Percentiles rank a stretch among this genome's conserved stretches.
Evolutionary conservation across 92 coral and sea anemone genomes (phyloP).

Genomic region (Heliopora coerulea): DNA sequence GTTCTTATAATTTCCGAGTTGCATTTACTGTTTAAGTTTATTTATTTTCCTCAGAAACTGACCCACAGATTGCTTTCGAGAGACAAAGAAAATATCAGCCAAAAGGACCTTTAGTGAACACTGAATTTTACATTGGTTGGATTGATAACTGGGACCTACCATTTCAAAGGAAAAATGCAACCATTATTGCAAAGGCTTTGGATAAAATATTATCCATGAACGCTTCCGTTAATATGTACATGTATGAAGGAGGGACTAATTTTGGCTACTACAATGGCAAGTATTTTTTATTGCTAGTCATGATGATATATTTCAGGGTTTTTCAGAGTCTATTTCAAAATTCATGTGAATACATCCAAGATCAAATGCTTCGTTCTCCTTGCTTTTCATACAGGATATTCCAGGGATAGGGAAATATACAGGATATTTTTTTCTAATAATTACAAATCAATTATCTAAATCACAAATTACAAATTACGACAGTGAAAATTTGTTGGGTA

Average conservation of each 20-base stretch:
- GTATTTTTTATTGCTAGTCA: slow-evolving; percentile 7
- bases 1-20: too few relatives aligned
- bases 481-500: too few relatives aligned
- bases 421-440: too few relatives aligned
- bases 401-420: too few relatives aligned
- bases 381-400: too few relatives aligned
- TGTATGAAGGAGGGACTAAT: slow-evolving; percentile 94
- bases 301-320: not conserved
- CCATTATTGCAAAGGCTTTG: slow-evolving; percentile 54
- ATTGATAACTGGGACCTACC: slow-evolving; percentile 76
- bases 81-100: slow-evolving; percentile 66
- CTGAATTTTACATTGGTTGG: slow-evolving; percentile 93
- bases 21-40: too few relatives aligned
- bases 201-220: slow-evolving; percentile 78
- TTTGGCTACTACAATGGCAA: slow-evolving; percentile 85
- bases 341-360: too few relatives aligned
- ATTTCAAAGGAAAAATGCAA: slow-evolving; percentile 55
- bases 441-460: too few relatives aligned
- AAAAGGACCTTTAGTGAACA: slow-evolving; percentile 83
- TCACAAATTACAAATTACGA: too few relatives aligned
- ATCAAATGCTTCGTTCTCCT: too few relatives aligned
- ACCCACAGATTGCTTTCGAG: slow-evolving; percentile 48
- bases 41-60: not conserved
- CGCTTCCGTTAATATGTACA: slow-evolving; percentile 91
- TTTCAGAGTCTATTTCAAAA: too few relatives aligned